Conservation (phyloP, 2,113 vertebrate species). For the Hippopotamus amphibius region DNA sequence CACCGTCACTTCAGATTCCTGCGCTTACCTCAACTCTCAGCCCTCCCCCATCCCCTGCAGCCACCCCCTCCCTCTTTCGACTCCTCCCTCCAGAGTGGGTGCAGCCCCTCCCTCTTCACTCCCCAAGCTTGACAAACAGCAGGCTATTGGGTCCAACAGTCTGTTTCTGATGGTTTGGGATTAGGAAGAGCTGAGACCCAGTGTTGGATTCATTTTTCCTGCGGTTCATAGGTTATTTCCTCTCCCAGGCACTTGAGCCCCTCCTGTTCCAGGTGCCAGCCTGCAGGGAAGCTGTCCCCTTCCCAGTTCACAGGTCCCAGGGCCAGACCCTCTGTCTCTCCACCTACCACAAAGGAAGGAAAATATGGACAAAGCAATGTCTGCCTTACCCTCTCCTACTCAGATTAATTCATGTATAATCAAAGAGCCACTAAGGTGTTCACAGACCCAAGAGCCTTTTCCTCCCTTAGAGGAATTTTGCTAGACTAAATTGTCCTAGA, state of each 20-base stretch:
- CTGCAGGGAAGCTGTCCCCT: neutral
- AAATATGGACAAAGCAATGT: neutral
- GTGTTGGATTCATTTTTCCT: neutral
- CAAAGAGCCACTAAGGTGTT: neutral
- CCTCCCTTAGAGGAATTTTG: neutral
- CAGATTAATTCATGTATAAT: neutral
- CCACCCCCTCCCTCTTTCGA: too few relatives aligned
- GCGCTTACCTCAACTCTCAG: neutral
- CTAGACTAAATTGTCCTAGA: neutral
- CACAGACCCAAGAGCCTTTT: neutral
- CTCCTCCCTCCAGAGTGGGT: neutral
- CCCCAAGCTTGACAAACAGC: neutral
- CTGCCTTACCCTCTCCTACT: neutral
- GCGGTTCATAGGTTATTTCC: fast-evolving
- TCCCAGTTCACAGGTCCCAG: neutral
- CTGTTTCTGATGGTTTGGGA: neutral
- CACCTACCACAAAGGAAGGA: neutral
- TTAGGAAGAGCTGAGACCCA: neutral
- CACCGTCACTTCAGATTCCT: neutral
- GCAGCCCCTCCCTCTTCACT: neutral
- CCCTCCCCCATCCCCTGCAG: neutral
- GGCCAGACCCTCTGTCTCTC: neutral
- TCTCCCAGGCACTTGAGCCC: neutral
- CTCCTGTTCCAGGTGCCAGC: neutral
- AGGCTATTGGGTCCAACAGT: neutral